These are phyloP conservation scores for Sipha flava DNA, from an alignment of 1,140 invertebrate species.

Conservation along the genomic window DNA sequence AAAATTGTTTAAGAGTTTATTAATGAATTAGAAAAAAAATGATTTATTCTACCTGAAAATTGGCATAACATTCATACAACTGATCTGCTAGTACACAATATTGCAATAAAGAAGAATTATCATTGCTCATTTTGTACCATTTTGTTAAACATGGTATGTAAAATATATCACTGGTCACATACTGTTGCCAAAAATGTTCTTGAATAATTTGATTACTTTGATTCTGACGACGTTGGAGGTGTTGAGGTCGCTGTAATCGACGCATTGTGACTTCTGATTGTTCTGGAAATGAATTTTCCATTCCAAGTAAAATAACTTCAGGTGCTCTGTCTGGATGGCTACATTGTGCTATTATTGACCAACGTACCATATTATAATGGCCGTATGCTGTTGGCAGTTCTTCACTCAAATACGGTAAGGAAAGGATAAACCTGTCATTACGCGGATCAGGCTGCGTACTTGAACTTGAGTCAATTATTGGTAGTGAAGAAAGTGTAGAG, in stretches of 20 bases:
- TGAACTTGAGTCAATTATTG: not conserved
- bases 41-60: slow-evolving; percentile 5
- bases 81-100: not conserved
- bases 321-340: not conserved
- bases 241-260: not conserved
- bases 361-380: not conserved
- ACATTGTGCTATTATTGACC: not conserved
- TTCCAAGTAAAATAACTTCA: not conserved
- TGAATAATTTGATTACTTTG: not conserved
- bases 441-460: not conserved
- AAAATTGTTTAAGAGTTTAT: too few species aligned
- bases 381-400: not conserved
- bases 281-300: not conserved
- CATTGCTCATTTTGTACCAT: not conserved
- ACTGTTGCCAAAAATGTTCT: not conserved
- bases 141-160: not conserved
- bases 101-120: not conserved
- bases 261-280: not conserved
- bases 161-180: not conserved
- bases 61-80: not conserved
- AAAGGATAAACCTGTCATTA: not conserved
- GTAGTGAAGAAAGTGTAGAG: not conserved
- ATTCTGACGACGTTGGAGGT: not conserved
- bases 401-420: not conserved
- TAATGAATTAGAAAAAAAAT: too few species aligned